phyloP scores from a whole-genome alignment of 2,797 vertebrate species.

The Chaunax sp. region DNA sequence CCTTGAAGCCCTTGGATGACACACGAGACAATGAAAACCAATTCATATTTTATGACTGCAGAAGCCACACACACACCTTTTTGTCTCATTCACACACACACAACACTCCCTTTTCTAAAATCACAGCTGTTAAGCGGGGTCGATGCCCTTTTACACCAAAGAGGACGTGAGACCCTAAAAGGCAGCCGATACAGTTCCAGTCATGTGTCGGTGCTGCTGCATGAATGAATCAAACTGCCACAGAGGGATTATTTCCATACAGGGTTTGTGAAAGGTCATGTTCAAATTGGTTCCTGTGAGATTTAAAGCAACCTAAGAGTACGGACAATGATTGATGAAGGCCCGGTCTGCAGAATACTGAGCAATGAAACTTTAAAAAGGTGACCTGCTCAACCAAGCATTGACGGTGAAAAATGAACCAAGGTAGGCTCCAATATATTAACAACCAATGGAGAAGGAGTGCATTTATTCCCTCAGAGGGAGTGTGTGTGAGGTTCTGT shows the following conservation, averaged over 20 bases:
- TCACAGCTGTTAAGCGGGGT: constrained; percentile 25
- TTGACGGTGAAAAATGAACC: background rate
- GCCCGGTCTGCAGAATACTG: background rate
- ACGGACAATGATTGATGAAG: constrained; percentile 49
- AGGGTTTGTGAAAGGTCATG: constrained; percentile 64
- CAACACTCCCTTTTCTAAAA: background rate
- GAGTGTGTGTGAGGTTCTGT: background rate
- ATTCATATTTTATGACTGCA: constrained; percentile 51
- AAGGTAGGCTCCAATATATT: background rate
- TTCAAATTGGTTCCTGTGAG: constrained; percentile 57
- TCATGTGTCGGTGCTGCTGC: constrained; percentile 14
- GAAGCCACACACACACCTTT: constrained; percentile 8
- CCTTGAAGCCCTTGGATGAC: constrained; percentile 53
- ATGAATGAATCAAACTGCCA: constrained; percentile 33
- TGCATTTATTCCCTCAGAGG: background rate
- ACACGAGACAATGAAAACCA: constrained; percentile 48
- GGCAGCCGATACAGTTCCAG: constrained; percentile 1
- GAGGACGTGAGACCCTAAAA: constrained; percentile 16
- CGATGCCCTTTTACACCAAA: constrained; percentile 29
- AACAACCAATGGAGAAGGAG: background rate
- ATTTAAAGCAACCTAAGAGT: constrained; percentile 28
- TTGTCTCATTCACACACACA: constrained; percentile 1
- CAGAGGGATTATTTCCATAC: constrained; percentile 48
- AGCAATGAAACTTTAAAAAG: background rate
- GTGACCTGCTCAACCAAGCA: background rate